Base-by-base conservation (phyloP, 2,113 vertebrate genomes). In the Myrmecobius fasciatus region DNA sequence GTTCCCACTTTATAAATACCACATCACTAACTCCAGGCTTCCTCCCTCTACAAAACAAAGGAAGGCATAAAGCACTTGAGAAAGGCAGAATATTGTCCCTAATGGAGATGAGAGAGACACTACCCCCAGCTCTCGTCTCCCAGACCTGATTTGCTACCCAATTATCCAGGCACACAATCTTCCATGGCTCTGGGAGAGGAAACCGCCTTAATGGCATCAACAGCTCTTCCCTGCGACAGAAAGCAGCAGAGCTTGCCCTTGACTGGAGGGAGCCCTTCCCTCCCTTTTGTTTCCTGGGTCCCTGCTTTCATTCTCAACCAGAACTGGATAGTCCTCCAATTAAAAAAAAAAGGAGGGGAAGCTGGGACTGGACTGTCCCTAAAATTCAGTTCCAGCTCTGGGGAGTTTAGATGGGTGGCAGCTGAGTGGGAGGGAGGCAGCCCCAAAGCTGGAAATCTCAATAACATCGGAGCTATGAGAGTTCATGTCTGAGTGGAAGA, bases 121-220 rank as follows among this genome's bases (percentile, higher is more conserved):
- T 48, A 90, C 28, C 89, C 46, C 46, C 46, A 90, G 89, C 48
- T 90, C 89, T 90, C 89, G 5, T 90, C 48, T 90, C 89, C 46
- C 89, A 90, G 89, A 31, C 89, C 48, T 90, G 89, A 90, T 90
- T 90, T 90, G 89, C 89, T 90, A 51, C 47, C 48, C 89, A 90
- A 90, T 90, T 90, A 90, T 51, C 89, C 89, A 90, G 89, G 48
- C 89, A 48, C 89, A 90, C 89, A 90, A 90, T 90, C 89, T 90
- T 90, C 47, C 89, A 90, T 90, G 46, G 46, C 8, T 28, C 89
- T 90, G 48, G 48, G 89, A 90, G 89, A 51, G 48, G 89, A 90
- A 90, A 28, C 25, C 25, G 47, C 28, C n/a, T 90, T 51, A 90
- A 51, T 90, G 47, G 89, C 47, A 90, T 90, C 46, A 48, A 49